phyloP scores from a whole-genome alignment of 2,888 invertebrate species.

The Patella depressa region DNA sequence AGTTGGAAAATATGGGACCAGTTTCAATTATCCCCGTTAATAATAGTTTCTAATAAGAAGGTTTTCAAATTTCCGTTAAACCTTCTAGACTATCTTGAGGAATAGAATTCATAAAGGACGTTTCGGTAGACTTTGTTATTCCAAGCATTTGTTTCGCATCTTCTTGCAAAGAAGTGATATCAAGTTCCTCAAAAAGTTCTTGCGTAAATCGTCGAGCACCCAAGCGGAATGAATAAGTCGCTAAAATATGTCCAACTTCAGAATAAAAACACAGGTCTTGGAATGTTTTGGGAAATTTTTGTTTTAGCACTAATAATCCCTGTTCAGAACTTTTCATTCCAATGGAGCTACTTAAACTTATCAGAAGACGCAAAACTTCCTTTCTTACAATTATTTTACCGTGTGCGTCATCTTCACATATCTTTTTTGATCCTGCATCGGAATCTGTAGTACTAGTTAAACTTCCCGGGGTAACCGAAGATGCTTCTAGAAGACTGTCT shows the following conservation, averaged over 20 bases:
- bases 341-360: slow-evolving; percentile 84
- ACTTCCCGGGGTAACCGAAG: slow-evolving; percentile 55
- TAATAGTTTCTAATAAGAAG: too few species aligned
- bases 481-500: slow-evolving; percentile 29
- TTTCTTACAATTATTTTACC: slow-evolving; percentile 71
- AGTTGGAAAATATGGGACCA: too few species aligned
- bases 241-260: slow-evolving; percentile 86
- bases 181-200: slow-evolving; percentile 90
- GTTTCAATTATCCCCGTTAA: too few species aligned
- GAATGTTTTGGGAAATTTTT: slow-evolving; percentile 75
- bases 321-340: slow-evolving; percentile 86
- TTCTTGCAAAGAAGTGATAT: slow-evolving; percentile 45
- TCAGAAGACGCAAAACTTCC: slow-evolving; percentile 81
- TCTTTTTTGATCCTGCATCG: slow-evolving; percentile 49
- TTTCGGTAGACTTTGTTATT: slow-evolving; percentile 28
- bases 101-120: slow-evolving; percentile 35
- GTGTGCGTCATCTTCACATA: slow-evolving; percentile 52
- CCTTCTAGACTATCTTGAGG: slow-evolving; percentile 33
- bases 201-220: slow-evolving; percentile 89
- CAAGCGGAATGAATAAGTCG: slow-evolving; percentile 85
- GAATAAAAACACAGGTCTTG: slow-evolving; percentile 92
- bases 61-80: too few species aligned
- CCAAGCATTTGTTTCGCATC: slow-evolving; percentile 40
- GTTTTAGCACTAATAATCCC: slow-evolving; percentile 79
- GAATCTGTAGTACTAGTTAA: slow-evolving; percentile 52